Evolutionary conservation across 2,888 invertebrate species (phyloP).

Genomic region (Hirtodrosophila alboralis): DNA sequence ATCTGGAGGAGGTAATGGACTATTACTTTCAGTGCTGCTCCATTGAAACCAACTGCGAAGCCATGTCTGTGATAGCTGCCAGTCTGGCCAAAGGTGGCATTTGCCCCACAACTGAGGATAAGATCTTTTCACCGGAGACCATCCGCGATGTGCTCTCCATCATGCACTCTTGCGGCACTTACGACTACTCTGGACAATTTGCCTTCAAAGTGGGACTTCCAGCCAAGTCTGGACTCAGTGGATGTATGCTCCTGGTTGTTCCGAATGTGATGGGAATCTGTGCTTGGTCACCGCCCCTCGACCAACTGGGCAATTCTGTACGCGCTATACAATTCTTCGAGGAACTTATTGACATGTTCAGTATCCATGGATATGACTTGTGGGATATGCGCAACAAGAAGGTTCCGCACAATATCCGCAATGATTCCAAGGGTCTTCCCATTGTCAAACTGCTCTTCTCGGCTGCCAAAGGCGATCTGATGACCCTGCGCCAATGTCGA

Average conservation of each 20-base stretch:
- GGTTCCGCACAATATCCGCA: slow-evolving; percentile 95
- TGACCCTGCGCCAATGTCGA: slow-evolving; percentile 94
- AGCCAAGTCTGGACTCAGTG: slow-evolving; percentile 96
- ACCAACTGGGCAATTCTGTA: slow-evolving; percentile 94
- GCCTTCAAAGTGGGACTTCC: slow-evolving; percentile 93
- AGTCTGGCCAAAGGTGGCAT: slow-evolving; percentile 99
- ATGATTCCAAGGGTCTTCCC: slow-evolving; percentile 95
- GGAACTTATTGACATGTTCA: slow-evolving; percentile 94
- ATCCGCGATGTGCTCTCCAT: slow-evolving; percentile 97
- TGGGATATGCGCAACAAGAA: slow-evolving; percentile 96
- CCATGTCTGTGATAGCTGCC: slow-evolving; percentile 96
- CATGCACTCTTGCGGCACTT: slow-evolving; percentile 99
- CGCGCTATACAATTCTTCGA: slow-evolving; percentile 97
- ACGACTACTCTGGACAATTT: slow-evolving; percentile 98
- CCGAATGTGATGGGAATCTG: slow-evolving; percentile 98
- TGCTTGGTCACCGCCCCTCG: slow-evolving; percentile 97
- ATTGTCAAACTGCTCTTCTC: slow-evolving; percentile 97
- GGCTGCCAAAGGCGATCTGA: slow-evolving; percentile 96
- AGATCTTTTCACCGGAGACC: slow-evolving; percentile 94
- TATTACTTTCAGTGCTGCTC: slow-evolving; percentile 99
- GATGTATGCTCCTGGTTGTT: slow-evolving; percentile 95
- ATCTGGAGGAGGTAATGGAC: slow-evolving; percentile 96
- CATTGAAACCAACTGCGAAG: slow-evolving; percentile 97
- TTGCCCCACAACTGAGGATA: slow-evolving; percentile 97
- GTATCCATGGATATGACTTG: slow-evolving; percentile 98